Evolutionary conservation across 1,140 invertebrate genomes (phyloP).

Genomic region (Trichomalopsis sarcophagae): DNA sequence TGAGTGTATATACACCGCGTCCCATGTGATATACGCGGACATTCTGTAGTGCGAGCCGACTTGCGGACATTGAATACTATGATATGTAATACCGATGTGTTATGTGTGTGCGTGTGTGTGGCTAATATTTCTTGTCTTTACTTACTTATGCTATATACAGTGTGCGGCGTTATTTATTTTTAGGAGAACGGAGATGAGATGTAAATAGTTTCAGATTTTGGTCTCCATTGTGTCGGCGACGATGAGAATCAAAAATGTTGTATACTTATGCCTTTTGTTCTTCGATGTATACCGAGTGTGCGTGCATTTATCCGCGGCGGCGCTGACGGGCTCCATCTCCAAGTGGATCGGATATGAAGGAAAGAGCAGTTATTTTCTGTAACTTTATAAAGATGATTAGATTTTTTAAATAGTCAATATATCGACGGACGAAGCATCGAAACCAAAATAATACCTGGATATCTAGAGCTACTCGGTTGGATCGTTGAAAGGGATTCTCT

Average conservation of each 20-base stretch:
- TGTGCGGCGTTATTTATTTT: background rate
- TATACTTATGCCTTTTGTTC: background rate
- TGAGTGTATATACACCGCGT: conserved; percentile 48
- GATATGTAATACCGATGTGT: background rate
- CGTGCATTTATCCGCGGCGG: background rate
- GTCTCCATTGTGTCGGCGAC: background rate
- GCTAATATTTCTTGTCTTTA: background rate
- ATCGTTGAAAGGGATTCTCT: background rate
- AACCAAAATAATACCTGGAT: background rate
- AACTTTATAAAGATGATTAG: background rate
- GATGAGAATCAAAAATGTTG: background rate
- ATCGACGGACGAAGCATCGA: no score
- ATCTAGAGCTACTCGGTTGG: background rate
- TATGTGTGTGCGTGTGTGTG: background rate
- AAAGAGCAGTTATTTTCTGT: background rate
- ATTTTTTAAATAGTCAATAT: background rate
- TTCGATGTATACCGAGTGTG: background rate
- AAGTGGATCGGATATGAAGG: background rate
- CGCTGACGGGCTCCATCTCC: background rate
- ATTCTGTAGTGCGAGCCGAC: background rate
- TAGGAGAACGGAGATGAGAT: background rate
- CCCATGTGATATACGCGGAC: conserved; percentile 9
- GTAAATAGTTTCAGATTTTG: background rate
- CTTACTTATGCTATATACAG: background rate
- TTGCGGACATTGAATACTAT: background rate